phyloP scores from a whole-genome alignment of 2,797 vertebrate genomes.

The Pempheris klunzingeri region DNA sequence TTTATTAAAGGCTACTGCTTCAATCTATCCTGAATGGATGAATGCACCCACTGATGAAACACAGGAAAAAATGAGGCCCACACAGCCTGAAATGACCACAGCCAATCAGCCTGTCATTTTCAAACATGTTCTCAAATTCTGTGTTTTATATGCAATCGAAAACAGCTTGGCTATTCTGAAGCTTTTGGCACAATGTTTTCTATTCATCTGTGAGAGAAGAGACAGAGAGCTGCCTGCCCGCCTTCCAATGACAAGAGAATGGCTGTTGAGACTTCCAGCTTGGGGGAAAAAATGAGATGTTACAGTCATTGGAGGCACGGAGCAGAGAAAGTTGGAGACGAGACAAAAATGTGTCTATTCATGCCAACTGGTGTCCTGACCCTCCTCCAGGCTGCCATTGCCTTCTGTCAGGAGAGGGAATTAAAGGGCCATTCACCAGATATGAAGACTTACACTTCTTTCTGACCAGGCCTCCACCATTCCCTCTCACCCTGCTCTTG shows the following conservation, averaged over 20 bases:
- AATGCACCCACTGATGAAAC: constrained; percentile 84
- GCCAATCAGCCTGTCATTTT: constrained; percentile 80
- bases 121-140: constrained; percentile 74
- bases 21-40: constrained; percentile 85
- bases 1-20: constrained; percentile 86
- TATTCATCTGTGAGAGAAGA: constrained; percentile 79
- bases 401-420: constrained; percentile 81
- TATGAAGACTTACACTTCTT: constrained; percentile 66
- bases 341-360: constrained; percentile 86
- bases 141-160: constrained; percentile 79
- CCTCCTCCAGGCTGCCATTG: constrained; percentile 83
- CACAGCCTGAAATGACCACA: constrained; percentile 81
- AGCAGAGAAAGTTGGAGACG: constrained; percentile 82
- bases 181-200: constrained; percentile 80
- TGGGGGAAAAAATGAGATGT: constrained; percentile 78
- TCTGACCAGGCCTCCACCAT: constrained; percentile 24
- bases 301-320: constrained; percentile 77
- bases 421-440: constrained; percentile 82
- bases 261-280: constrained; percentile 82
- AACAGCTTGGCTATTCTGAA: constrained; percentile 72
- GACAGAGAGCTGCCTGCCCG: constrained; percentile 75
- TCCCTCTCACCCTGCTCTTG: constrained; percentile 24
- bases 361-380: constrained; percentile 85
- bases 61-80: constrained; percentile 77
- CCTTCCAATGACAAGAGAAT: constrained; percentile 80